Conservation (phyloP, 2,797 vertebrate species). For the Prionace glauca region DNA sequence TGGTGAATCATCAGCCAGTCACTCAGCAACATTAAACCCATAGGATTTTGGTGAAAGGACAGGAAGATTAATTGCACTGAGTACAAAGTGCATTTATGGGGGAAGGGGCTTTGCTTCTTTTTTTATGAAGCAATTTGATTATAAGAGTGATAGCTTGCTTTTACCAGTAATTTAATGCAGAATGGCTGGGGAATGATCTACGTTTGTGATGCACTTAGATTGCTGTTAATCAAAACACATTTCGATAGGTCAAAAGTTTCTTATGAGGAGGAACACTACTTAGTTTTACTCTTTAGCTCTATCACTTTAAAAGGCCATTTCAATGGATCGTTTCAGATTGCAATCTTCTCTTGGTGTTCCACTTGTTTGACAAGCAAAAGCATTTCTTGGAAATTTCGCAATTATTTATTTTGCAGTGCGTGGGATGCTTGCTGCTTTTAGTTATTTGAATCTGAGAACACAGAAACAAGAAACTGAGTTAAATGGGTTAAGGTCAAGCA, state of each 20-base stretch:
- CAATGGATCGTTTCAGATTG: neutral
- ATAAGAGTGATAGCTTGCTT: neutral
- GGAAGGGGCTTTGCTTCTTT: neutral
- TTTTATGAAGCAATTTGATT: neutral
- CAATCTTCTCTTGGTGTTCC: neutral
- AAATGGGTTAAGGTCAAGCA: neutral
- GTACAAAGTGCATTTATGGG: neutral
- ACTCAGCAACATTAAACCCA: neutral
- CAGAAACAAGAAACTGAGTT: neutral
- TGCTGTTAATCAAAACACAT: slow-evolving; percentile 11
- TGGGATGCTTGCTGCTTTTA: neutral
- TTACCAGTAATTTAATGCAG: neutral
- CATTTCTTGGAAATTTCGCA: neutral
- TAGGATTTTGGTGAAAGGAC: slow-evolving; percentile 8
- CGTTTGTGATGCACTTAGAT: neutral
- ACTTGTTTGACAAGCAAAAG: neutral
- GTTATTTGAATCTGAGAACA: neutral
- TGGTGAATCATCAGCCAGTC: neutral
- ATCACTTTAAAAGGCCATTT: neutral
- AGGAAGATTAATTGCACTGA: slow-evolving; percentile 5
- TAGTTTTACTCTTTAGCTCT: neutral
- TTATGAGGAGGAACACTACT: neutral
- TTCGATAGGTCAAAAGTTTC: neutral
- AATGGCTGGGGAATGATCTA: neutral
- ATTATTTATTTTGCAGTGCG: neutral